These are phyloP conservation scores for Carettochelys insculpta DNA, from an alignment of 2,113 vertebrate species.

Conservation along the genomic window DNA sequence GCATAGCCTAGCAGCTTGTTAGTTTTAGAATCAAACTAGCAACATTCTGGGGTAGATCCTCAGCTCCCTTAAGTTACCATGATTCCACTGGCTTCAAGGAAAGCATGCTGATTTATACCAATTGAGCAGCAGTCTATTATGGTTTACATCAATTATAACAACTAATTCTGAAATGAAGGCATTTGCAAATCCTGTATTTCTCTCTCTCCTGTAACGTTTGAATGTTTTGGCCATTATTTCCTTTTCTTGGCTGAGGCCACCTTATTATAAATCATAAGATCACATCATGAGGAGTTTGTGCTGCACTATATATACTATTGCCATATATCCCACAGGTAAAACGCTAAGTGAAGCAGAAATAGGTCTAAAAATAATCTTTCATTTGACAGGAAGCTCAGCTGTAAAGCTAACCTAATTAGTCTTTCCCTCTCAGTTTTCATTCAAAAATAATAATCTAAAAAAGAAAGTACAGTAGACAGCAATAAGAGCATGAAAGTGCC, in stretches of 20 bases:
- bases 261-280: background rate
- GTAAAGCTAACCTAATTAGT: background rate
- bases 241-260: background rate
- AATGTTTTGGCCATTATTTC: background rate
- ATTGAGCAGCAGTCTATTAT: background rate
- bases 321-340: conserved; percentile 37
- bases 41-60: background rate
- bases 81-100: background rate
- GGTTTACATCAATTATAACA: background rate
- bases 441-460: conserved; percentile 19
- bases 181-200: background rate
- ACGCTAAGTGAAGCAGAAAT: conserved; percentile 37
- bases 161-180: background rate
- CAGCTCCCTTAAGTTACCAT: background rate
- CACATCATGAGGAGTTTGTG: background rate
- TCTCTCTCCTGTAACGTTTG: background rate
- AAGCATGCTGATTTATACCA: fast-evolving
- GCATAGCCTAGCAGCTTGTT: background rate
- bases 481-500: background rate
- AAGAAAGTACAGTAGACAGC: background rate
- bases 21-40: background rate
- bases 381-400: conserved; percentile 8
- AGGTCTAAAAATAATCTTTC: conserved; percentile 14
- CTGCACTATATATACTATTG: background rate
- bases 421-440: background rate